Conservation (phyloP, 2,797 vertebrate genomes). For the Liparis tanakae region DNA sequence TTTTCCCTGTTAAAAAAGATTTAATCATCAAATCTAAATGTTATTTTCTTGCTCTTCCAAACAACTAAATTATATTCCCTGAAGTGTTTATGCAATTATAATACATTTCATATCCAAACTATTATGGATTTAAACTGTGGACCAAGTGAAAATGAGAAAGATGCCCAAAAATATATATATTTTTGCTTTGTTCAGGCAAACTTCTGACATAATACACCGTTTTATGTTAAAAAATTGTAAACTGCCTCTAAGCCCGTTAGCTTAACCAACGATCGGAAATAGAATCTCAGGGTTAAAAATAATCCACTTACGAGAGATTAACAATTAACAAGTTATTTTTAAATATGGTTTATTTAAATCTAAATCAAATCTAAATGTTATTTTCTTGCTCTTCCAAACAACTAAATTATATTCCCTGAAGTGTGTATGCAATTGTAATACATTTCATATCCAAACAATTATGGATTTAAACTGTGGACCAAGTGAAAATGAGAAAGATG, state of each 20-base stretch:
- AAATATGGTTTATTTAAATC: no score
- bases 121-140: neutral
- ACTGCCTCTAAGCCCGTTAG: neutral
- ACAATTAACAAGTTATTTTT: neutral
- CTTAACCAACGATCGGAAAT: neutral
- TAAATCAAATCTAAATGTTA: neutral
- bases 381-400: neutral
- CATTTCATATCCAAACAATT: neutral
- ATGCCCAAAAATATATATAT: neutral
- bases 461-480: neutral
- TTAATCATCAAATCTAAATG: neutral
- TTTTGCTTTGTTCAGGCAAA: neutral
- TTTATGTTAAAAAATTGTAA: neutral
- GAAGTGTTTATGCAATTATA: neutral
- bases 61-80: neutral
- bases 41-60: neutral
- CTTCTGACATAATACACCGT: no score
- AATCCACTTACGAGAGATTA: neutral
- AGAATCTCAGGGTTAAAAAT: neutral
- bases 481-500: neutral
- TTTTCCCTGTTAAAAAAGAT: neutral
- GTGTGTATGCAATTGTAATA: conserved; percentile 2
- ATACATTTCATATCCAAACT: neutral
- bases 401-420: neutral
- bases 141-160: neutral